These are phyloP conservation scores for Doris montereyensis DNA, from an alignment of 2,888 invertebrate genomes.

Conservation along the genomic window DNA sequence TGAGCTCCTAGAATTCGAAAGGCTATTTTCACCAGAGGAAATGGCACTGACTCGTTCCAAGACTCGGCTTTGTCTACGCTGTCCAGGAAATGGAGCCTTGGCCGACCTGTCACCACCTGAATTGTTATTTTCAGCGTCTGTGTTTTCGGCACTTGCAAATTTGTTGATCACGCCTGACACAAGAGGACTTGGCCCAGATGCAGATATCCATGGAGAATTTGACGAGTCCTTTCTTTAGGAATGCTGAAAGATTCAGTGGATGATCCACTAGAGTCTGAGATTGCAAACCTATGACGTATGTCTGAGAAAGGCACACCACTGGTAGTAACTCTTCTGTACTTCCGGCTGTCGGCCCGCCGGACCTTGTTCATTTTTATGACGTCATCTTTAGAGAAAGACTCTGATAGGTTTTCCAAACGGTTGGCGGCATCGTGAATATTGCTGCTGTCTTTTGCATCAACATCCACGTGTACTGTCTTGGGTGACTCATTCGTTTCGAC, in stretches of 20 bases:
- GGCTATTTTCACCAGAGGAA: not conserved
- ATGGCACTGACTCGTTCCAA: not conserved
- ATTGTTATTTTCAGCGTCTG: not conserved
- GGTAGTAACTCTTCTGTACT: not conserved
- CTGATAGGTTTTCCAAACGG: not conserved
- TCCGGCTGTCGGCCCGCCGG: not conserved
- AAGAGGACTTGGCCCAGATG: constrained; percentile 9
- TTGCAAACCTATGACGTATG: constrained; percentile 1
- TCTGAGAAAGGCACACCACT: constrained; percentile 5
- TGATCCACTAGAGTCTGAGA: constrained; percentile 15
- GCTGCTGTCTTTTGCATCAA: too few species aligned
- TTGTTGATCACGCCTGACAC: constrained; percentile 8
- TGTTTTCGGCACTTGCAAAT: not conserved
- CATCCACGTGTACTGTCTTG: not conserved
- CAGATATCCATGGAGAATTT: constrained; percentile 22
- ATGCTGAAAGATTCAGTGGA: constrained; percentile 1
- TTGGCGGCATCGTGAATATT: not conserved
- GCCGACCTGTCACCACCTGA: not conserved
- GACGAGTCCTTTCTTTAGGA: constrained; percentile 17
- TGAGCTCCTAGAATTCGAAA: not conserved
- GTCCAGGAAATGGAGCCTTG: too few species aligned
- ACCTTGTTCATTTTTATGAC: constrained; percentile 18
- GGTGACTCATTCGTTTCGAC: not conserved
- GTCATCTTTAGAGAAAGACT: constrained; percentile 17
- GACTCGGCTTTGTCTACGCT: not conserved